phyloP scores from a whole-genome alignment of 2,797 vertebrate species.

The Periophthalmus magnuspinnatus region DNA sequence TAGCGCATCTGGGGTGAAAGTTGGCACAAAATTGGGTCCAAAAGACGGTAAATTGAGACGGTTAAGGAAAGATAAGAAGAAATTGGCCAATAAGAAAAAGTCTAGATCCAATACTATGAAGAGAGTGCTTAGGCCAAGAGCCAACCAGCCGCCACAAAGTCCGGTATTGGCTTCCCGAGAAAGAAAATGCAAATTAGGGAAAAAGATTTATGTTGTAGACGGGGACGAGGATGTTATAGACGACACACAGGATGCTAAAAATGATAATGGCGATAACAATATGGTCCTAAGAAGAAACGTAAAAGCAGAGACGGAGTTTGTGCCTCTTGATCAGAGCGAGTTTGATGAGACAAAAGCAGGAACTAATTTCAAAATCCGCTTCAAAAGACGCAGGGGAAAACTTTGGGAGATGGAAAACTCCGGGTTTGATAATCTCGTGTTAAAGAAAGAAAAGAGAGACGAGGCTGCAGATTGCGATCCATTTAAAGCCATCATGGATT shows the following conservation, averaged over 20 bases:
- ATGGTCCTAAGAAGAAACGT: neutral
- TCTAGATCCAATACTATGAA: slow-evolving; percentile 29
- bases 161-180: slow-evolving; percentile 32
- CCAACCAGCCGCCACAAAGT: slow-evolving; percentile 28
- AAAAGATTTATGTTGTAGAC: slow-evolving; percentile 14
- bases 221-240: slow-evolving; percentile 7
- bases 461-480: slow-evolving; percentile 63
- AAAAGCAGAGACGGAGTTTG: slow-evolving; percentile 14
- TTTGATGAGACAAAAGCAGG: slow-evolving; percentile 54
- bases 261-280: neutral
- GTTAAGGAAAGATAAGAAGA: slow-evolving; percentile 40
- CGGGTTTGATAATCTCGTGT: slow-evolving; percentile 32
- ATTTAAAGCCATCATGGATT: slow-evolving; percentile 81
- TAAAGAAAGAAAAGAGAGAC: slow-evolving; percentile 50
- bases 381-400: slow-evolving; percentile 76
- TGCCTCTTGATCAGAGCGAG: slow-evolving; percentile 20
- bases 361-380: slow-evolving; percentile 74
- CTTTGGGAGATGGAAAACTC: slow-evolving; percentile 77
- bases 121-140: slow-evolving; percentile 54
- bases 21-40: slow-evolving; percentile 3
- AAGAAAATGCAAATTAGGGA: slow-evolving; percentile 42
- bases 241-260: slow-evolving; percentile 7
- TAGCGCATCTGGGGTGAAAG: slow-evolving; percentile 18
- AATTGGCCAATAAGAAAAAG: slow-evolving; percentile 28
- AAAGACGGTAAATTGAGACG: slow-evolving; percentile 35